Evolutionary conservation across 2,113 vertebrate genomes (phyloP).

Genomic region (Prionailurus viverrinus): DNA sequence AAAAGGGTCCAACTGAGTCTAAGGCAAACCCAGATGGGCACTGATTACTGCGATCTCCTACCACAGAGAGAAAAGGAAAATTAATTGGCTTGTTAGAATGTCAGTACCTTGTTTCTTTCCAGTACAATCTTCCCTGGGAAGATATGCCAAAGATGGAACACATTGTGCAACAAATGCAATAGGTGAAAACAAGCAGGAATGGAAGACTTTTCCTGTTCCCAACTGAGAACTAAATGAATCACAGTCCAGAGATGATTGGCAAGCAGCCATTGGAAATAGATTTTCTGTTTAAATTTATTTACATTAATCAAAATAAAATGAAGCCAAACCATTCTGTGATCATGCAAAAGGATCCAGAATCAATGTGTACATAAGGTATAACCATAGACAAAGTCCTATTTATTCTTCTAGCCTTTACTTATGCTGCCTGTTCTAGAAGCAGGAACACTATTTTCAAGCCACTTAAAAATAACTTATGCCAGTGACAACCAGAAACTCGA

Average conservation of each 20-base stretch:
- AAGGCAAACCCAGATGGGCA: conserved; percentile 94
- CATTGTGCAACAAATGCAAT: neutral
- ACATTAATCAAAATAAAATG: conserved; percentile 48
- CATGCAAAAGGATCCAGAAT: conserved; percentile 15
- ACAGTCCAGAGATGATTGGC: neutral
- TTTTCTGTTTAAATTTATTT: conserved; percentile 53
- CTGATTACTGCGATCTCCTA: conserved; percentile 96
- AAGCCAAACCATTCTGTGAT: conserved; percentile 46
- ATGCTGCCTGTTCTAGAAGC: neutral
- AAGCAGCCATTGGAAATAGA: neutral
- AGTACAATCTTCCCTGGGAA: neutral
- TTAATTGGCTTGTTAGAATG: conserved; percentile 50
- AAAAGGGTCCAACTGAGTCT: conserved; percentile 93
- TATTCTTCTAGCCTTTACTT: neutral
- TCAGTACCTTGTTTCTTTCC: neutral
- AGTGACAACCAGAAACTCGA: neutral
- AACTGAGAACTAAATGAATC: conserved; percentile 36
- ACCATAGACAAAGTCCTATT: neutral
- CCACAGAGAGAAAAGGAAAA: conserved; percentile 54
- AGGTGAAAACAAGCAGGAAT: conserved; percentile 40
- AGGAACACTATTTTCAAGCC: neutral
- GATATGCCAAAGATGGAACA: neutral
- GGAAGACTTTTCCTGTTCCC: neutral
- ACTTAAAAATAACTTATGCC: neutral
- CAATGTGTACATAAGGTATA: neutral